phyloP scores from a whole-genome alignment of 2,113 vertebrate species.

The Tachysurus fulvidraco region DNA sequence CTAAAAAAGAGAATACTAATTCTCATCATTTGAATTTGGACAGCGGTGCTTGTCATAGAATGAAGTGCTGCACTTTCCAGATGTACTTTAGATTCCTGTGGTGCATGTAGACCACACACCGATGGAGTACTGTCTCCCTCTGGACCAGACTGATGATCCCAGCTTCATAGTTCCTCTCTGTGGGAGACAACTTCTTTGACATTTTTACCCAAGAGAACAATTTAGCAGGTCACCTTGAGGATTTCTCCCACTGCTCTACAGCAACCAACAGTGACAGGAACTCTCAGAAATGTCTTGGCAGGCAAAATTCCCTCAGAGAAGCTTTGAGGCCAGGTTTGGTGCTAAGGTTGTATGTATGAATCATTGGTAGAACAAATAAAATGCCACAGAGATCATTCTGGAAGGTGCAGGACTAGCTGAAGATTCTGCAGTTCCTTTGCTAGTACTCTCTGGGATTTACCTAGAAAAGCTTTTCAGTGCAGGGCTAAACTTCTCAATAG shows the following conservation, averaged over 20 bases:
- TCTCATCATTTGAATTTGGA: not conserved
- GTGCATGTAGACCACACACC: not conserved
- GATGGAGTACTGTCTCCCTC: not conserved
- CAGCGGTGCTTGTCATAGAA: not conserved
- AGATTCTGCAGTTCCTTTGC: not conserved
- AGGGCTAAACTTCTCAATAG: not conserved
- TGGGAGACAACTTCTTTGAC: not conserved
- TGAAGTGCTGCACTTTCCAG: not conserved
- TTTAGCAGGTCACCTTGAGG: slow-evolving; percentile 30
- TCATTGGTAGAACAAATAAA: not conserved
- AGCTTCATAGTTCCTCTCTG: not conserved
- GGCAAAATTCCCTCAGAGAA: not conserved
- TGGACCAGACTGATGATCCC: not conserved
- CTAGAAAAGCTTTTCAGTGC: not conserved
- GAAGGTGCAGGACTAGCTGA: not conserved
- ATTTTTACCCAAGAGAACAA: slow-evolving; percentile 5
- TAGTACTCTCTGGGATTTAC: not conserved
- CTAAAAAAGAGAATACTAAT: not conserved
- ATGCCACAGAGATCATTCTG: too few relatives aligned
- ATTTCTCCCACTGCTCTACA: too few relatives aligned
- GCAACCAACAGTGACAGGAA: not conserved
- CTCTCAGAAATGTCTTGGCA: not conserved
- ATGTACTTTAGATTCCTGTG: not conserved
- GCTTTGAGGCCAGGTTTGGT: not conserved
- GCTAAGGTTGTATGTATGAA: not conserved